Evolutionary conservation across 2,113 vertebrate species (phyloP).

Genomic region (Strix uralensis): DNA sequence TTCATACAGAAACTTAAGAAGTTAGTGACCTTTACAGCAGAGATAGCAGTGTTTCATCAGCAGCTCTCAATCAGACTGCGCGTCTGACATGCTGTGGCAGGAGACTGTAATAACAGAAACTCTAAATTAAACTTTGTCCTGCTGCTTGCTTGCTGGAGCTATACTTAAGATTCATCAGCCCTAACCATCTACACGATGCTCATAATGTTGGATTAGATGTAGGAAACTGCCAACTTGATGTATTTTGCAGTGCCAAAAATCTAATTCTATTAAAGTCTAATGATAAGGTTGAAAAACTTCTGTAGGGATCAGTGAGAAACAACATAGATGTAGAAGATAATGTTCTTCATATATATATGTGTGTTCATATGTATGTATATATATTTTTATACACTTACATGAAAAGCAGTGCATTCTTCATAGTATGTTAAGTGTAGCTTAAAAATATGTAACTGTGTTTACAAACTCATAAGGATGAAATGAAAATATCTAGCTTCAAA

Average conservation of each 20-base stretch:
- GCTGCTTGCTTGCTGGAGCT: not conserved
- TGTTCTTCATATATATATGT: not conserved
- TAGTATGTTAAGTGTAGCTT: not conserved
- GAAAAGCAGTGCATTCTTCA: not conserved
- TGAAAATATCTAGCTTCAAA: not conserved
- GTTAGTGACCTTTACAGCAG: not conserved
- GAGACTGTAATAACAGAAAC: not conserved
- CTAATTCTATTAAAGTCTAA: not conserved
- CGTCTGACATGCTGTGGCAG: not conserved
- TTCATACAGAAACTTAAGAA: not conserved
- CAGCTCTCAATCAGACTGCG: not conserved
- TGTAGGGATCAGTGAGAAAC: not conserved
- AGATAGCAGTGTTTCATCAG: not conserved
- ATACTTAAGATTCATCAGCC: not conserved
- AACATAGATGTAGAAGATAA: not conserved
- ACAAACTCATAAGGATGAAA: not conserved
- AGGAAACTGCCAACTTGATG: not conserved
- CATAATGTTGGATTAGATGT: not conserved
- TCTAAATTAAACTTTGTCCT: not conserved
- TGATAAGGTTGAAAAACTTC: not conserved
- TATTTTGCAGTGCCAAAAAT: not conserved
- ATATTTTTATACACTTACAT: not conserved
- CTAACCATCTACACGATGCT: not conserved
- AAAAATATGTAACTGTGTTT: not conserved
- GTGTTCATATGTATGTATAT: too few relatives aligned